phyloP scores from a whole-genome alignment of 2,797 vertebrate genomes.

The Peromyscus aztecus region DNA sequence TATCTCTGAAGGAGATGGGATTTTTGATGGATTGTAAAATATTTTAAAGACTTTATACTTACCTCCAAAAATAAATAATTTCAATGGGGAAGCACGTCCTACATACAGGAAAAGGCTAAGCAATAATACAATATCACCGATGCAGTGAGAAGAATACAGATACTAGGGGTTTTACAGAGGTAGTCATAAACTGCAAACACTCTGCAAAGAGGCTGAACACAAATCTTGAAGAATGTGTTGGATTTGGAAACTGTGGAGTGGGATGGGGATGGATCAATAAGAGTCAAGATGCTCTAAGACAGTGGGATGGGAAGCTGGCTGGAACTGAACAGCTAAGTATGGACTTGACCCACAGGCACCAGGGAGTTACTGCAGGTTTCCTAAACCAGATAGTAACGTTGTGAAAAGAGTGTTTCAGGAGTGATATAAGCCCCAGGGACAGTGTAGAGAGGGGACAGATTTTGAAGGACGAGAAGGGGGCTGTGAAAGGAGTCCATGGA shows the following conservation, averaged over 20 bases:
- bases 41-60: conserved; percentile 39
- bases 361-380: not conserved
- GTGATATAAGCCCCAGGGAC: not conserved
- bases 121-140: not conserved
- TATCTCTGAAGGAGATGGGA: not conserved
- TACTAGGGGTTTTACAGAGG: not conserved
- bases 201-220: not conserved
- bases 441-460: not conserved
- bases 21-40: not conserved
- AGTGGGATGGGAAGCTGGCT: not conserved
- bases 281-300: not conserved
- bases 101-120: not conserved
- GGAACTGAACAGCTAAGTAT: not conserved
- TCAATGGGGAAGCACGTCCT: not conserved
- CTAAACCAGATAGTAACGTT: not conserved
- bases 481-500: not conserved
- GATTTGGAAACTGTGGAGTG: not conserved
- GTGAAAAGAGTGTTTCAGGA: conserved; percentile 15
- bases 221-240: not conserved
- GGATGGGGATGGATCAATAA: not conserved
- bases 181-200: not conserved
- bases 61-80: conserved; percentile 41
- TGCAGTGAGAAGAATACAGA: not conserved
- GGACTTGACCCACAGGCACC: not conserved
- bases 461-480: not conserved